phyloP scores from a whole-genome alignment of 2,888 invertebrate species.

The Dynastes maya region DNA sequence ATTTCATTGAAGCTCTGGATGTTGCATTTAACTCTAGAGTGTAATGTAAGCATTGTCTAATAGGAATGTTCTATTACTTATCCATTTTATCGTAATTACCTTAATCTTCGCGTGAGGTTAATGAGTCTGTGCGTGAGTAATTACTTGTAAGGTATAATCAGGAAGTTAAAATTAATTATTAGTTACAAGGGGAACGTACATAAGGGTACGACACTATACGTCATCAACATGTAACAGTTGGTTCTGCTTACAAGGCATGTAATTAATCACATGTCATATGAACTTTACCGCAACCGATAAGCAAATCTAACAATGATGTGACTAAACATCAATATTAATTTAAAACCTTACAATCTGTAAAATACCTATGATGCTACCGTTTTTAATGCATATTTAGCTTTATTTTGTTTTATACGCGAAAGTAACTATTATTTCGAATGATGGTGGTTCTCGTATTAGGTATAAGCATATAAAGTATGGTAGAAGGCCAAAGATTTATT shows the following conservation, averaged over 20 bases:
- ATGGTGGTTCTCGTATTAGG: neutral
- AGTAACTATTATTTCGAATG: neutral
- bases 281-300: slow-evolving; percentile 38
- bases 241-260: slow-evolving; percentile 33
- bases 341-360: slow-evolving; percentile 1
- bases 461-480: neutral
- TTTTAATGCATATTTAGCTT: neutral
- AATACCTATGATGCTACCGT: neutral
- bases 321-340: slow-evolving; percentile 25
- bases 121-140: slow-evolving; percentile 13
- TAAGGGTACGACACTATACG: slow-evolving; percentile 26
- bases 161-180: slow-evolving; percentile 37
- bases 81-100: neutral
- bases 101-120: neutral
- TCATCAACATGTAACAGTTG: slow-evolving; percentile 42
- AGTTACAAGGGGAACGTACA: slow-evolving; percentile 23
- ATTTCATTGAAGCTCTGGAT: no score
- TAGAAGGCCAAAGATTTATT: neutral
- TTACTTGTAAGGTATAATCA: slow-evolving; percentile 30
- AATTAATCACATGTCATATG: slow-evolving; percentile 42
- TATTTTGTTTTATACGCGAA: neutral
- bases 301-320: slow-evolving; percentile 29
- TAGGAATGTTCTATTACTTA: no score
- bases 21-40: no score
- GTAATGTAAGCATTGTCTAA: no score